Base-by-base conservation (phyloP, 2,888 invertebrate genomes). In the Brachyptera risi region DNA sequence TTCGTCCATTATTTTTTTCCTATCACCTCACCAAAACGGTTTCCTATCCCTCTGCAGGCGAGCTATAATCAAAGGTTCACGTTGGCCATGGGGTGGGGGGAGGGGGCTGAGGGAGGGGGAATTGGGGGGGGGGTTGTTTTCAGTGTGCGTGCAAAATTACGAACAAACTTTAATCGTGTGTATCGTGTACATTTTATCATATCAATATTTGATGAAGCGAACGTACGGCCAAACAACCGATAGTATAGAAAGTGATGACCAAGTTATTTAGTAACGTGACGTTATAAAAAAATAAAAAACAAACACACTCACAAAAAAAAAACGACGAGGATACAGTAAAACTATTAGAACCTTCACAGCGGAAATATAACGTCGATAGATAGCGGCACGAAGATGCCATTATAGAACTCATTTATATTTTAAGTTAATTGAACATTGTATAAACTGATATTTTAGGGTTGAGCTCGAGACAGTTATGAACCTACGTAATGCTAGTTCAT, bases 151-250 rank as follows among this genome's bases (percentile, higher is more conserved):
- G 54, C 37, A n/a, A 35, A 31, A 37, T 19, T 37, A 19, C 35
- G 15, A 21, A 54, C 37, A 19, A 54, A 54, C 54, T 54, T 54
- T 37, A 54, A 54, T 54, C 54, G 54, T 35, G 54, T 54, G 37
- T 35, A 35, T 37, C 37, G 54, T 54, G 11, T 19, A 54, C 54
- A 21, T 47, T 47, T 54, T 54, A 54, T 19, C 37, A 37, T 35
- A 54, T 54, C 35, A 54, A 54, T 54, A 54, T 54, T 54, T 31
- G 54, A 54, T 37, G 54, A 35, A 54, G 54, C 21, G 21, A 35
- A 35, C 35, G 54, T 21, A 31, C 47, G 24, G 24, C 24, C 23
- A 21, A 47, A 23, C 47, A 24, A 23, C 24, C 47, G 21, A 21
- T 21, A 23, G n/a, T 21, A 11, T 21, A 11, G 24, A 24, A 40